Evolutionary conservation across 2,797 vertebrate genomes (phyloP).

Genomic region (Acipenser ruthenus): DNA sequence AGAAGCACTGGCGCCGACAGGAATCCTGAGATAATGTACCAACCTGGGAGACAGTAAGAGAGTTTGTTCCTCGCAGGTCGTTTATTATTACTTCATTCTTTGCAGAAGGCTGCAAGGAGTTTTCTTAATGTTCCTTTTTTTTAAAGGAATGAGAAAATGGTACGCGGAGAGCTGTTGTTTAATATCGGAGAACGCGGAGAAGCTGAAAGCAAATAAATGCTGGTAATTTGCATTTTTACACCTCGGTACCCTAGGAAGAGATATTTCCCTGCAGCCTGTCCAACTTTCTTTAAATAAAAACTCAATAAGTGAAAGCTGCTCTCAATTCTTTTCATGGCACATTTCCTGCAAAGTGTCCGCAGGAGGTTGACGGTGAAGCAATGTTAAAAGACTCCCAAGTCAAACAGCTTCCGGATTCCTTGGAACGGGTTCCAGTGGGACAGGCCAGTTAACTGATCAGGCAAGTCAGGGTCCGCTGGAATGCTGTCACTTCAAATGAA

Average conservation of each 20-base stretch:
- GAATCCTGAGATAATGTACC: constrained; percentile 1
- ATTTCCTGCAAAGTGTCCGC: constrained; percentile 43
- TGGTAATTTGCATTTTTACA: not conserved
- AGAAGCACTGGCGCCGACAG: not conserved
- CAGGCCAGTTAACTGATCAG: no score
- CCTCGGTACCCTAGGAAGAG: no score
- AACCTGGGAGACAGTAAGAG: not conserved
- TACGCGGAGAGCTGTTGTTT: not conserved
- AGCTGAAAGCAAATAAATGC: constrained; percentile 2
- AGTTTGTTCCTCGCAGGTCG: not conserved
- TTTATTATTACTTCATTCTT: constrained; percentile 18
- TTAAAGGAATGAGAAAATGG: not conserved
- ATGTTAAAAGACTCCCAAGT: constrained; percentile 30
- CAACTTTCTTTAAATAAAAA: constrained; percentile 5
- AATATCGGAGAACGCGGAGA: not conserved
- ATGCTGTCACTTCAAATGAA: no score
- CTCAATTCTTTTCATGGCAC: constrained; percentile 45
- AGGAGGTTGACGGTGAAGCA: constrained; percentile 49
- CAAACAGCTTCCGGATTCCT: no score
- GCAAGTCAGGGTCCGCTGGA: no score
- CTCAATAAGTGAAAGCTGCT: constrained; percentile 31
- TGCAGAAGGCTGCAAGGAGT: not conserved
- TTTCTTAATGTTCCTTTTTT: not conserved
- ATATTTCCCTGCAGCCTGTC: no score
- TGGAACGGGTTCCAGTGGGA: no score